Conservation (phyloP, 2,888 invertebrate species). For the Pandemis corylana region DNA sequence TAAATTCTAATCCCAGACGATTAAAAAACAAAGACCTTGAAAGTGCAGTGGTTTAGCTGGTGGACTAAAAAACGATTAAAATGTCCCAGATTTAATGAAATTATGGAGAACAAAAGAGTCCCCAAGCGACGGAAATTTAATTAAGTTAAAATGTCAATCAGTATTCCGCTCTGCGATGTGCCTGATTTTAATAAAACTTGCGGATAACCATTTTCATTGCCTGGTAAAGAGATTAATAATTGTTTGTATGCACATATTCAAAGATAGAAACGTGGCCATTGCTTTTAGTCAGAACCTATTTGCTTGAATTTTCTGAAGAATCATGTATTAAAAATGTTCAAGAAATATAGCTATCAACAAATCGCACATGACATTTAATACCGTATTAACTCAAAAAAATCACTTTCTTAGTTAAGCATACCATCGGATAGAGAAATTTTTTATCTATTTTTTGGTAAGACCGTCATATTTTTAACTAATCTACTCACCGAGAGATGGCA, state of each 20-base stretch:
- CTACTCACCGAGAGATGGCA: no score
- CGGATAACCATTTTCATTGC: conserved; percentile 30
- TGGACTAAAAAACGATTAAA: conserved; percentile 53
- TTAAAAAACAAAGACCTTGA: conserved; percentile 24
- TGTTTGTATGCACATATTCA: not conserved
- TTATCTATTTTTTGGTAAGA: no score
- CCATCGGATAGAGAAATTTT: no score
- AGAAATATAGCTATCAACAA: no score
- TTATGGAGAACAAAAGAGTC: conserved; percentile 73
- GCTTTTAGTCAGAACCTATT: not conserved
- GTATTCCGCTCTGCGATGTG: conserved; percentile 50
- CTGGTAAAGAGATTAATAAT: conserved; percentile 9
- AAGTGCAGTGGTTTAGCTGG: conserved; percentile 35
- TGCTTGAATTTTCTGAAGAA: not conserved
- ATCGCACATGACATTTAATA: no score
- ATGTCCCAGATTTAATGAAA: conserved; percentile 55
- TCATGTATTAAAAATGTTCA: no score
- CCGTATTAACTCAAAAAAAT: no score
- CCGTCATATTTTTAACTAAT: no score
- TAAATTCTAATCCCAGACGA: conserved; percentile 18
- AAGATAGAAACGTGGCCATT: not conserved
- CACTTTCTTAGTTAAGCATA: no score
- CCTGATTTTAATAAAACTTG: conserved; percentile 39
- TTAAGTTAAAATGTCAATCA: conserved; percentile 51
- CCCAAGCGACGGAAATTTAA: conserved; percentile 67